A percentile compares a stretch with the other conserved stretches of the same genome.
These are phyloP conservation scores for Acanthosepion esculentum DNA, from an alignment of 2,888 invertebrate species.

Conservation along the genomic window DNA sequence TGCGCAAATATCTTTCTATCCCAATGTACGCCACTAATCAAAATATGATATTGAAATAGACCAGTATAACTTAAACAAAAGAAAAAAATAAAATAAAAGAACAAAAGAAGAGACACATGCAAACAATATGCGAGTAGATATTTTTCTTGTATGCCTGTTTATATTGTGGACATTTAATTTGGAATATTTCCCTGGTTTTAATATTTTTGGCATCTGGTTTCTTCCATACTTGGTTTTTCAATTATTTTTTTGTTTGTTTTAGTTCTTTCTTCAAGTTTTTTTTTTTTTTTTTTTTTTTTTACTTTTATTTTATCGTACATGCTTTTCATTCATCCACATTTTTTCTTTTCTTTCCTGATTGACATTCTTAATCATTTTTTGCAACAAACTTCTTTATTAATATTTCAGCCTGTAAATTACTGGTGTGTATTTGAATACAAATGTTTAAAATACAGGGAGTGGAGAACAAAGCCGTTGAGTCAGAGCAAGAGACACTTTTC, in stretches of 20 bases:
- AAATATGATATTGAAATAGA: conserved; percentile 33
- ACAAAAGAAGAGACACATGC: background rate
- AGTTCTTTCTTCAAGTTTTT: background rate
- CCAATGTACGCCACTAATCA: background rate
- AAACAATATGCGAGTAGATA: background rate
- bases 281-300: background rate
- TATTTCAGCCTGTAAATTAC: conserved; percentile 11
- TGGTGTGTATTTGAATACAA: conserved; percentile 33
- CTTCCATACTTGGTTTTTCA: background rate
- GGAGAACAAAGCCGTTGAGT: background rate
- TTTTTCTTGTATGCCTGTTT: conserved; percentile 6
- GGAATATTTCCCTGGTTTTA: conserved; percentile 33
- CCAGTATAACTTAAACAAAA: background rate
- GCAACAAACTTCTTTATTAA: background rate
- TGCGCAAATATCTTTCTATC: background rate
- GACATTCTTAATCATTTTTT: conserved; percentile 22
- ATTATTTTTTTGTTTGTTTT: background rate
- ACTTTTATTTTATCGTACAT: background rate
- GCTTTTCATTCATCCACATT: background rate
- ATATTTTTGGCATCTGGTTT: conserved; percentile 21
- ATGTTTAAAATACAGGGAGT: background rate
- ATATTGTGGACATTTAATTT: conserved; percentile 33
- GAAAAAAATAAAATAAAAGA: background rate
- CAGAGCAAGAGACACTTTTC: background rate
- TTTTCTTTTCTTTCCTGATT: background rate